Percentiles rank a stretch among this genome's conserved stretches.
These are phyloP conservation scores for Penelope pileata DNA, from an alignment of 2,113 vertebrate species.

Conservation along the genomic window DNA sequence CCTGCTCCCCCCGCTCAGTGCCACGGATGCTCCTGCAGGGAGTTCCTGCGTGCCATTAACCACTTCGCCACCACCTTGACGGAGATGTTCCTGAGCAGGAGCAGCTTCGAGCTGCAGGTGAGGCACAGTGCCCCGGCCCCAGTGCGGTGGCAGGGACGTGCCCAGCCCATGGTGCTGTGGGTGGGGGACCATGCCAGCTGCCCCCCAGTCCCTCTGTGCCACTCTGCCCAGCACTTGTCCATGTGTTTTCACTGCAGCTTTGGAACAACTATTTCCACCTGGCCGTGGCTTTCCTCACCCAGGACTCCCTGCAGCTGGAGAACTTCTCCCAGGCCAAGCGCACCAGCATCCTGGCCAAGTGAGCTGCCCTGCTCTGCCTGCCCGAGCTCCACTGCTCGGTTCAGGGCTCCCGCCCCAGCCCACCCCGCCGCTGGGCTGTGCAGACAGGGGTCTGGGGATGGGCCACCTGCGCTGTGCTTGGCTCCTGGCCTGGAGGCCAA, in stretches of 20 bases:
- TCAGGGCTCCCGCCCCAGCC: neutral
- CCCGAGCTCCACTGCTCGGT: neutral
- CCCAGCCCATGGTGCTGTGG: too few relatives aligned
- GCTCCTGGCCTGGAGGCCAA: neutral
- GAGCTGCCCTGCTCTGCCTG: fast-evolving
- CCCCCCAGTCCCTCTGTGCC: fast-evolving
- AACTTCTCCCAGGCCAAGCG: conserved; percentile 65
- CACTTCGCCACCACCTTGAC: conserved; percentile 44
- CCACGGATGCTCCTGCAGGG: conserved; percentile 22
- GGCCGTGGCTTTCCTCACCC: conserved; percentile 71
- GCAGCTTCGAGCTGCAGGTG: conserved; percentile 70
- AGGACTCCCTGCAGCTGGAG: conserved; percentile 71
- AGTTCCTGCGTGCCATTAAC: conserved; percentile 64
- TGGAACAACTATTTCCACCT: conserved; percentile 73
- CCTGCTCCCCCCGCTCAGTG: fast-evolving
- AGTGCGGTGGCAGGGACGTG: neutral
- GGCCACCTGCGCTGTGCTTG: neutral
- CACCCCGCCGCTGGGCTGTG: fast-evolving
- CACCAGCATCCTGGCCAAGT: conserved; percentile 55
- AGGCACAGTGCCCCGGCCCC: neutral
- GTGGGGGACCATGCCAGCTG: neutral
- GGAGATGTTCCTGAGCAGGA: conserved; percentile 40
- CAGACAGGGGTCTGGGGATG: neutral
- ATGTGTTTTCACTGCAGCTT: neutral
- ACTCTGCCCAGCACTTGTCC: neutral